Base-by-base conservation (phyloP, 2,797 vertebrate genomes). In the Anabas testudineus region DNA sequence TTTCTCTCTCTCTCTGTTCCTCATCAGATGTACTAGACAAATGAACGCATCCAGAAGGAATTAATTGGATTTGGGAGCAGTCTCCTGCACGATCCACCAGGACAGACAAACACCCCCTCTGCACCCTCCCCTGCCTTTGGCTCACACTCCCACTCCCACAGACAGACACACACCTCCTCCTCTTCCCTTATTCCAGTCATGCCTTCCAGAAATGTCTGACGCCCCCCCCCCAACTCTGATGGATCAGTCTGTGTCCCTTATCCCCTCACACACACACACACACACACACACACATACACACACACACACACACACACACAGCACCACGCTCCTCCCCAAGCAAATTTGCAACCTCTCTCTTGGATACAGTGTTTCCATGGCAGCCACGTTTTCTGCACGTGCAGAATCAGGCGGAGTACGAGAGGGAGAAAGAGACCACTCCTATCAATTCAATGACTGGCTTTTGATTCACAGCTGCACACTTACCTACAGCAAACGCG, bases 21-120 rank as follows among this genome's bases (percentile, higher is more conserved):
- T 90, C 64, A 26, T 90, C 88, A 88, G 81, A 83, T 86, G 86
- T 85, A 83, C 56, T 16, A 89, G 83, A 93, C 87, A 90, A 91
- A 93, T 90, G 88, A 93, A 92, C 75, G 90, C 91, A 92, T 91
- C 91, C 90, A 93, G 89, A 86, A 91, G 86, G 88, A 94, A 93
- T 94, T 91, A 93, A 93, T 93, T 94, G 92, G 90, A 92, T 93
- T 93, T 92, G 86, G 87, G 83, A 91, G 90, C 88, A 87, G 89
- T 82, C 90, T 90, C 88, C 84, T 85, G 90, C 87, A 89, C 71
- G 55, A 81, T 90, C 90, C 90, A 89, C 86, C 80, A 91, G 87
- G 83, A 90, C 86, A 92, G 81, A 88, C 88, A 88, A 81, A 88
- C 77, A 76, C 85, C 59, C 83, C 73, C 58, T 63, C 68, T 67